Evolutionary conservation across 2,113 vertebrate species (phyloP).

Genomic region (Cebidichthys violaceus): DNA sequence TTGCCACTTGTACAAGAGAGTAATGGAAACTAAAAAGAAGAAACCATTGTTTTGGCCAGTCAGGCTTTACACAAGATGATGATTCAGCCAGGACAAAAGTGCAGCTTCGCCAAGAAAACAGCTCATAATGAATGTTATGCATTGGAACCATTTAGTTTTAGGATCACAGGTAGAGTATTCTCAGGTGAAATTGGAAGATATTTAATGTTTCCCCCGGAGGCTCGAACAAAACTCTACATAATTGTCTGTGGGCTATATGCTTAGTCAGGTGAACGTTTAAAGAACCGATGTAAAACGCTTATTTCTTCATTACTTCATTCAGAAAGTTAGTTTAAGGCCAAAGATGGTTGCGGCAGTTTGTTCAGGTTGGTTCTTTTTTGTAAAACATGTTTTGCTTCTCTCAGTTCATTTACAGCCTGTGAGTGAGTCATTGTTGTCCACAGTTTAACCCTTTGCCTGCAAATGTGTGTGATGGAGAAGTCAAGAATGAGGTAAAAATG

Average conservation of each 20-base stretch:
- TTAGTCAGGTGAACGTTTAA: slow-evolving; percentile 4
- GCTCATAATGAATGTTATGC: neutral
- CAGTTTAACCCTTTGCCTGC: neutral
- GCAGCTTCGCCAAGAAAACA: neutral
- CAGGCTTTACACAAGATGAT: neutral
- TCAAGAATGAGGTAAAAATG: neutral
- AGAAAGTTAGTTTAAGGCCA: slow-evolving; percentile 37
- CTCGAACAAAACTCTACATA: neutral
- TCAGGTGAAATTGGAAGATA: neutral
- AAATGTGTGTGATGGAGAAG: neutral
- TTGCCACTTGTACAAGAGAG: neutral
- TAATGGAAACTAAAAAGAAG: slow-evolving; percentile 12
- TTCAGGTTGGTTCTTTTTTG: slow-evolving; percentile 8
- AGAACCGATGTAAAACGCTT: slow-evolving; percentile 1
- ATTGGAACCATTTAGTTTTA: neutral
- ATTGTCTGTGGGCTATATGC: neutral
- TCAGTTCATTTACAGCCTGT: slow-evolving; percentile 13
- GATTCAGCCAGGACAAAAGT: slow-evolving; percentile 16
- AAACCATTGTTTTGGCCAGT: neutral
- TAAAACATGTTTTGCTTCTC: neutral
- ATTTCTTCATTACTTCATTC: neutral
- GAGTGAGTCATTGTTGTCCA: slow-evolving; percentile 3
- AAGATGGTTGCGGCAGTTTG: slow-evolving; percentile 6
- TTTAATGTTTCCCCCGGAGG: neutral
- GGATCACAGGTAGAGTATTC: neutral